A percentile compares a stretch with the other conserved stretches of the same genome.
phyloP scores from a whole-genome alignment of 2,797 vertebrate genomes.

The Iguana delicatissima region DNA sequence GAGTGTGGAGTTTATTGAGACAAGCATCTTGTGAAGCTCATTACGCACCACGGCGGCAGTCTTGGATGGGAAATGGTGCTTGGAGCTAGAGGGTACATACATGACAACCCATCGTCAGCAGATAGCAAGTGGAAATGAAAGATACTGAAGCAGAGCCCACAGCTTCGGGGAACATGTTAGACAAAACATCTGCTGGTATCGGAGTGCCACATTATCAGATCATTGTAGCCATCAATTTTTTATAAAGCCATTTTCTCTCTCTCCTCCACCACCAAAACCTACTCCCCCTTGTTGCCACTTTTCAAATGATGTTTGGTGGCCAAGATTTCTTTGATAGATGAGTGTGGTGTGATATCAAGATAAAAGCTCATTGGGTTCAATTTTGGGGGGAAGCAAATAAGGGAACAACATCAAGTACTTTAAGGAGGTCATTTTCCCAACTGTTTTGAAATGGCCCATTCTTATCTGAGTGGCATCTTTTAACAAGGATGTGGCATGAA shows the following conservation, averaged over 20 bases:
- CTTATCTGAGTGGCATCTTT: background rate
- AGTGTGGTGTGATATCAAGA: conserved; percentile 72
- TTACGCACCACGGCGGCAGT: conserved; percentile 78
- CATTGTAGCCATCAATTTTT: conserved; percentile 89
- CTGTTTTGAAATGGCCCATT: conserved; percentile 50
- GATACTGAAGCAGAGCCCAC: conserved; percentile 91
- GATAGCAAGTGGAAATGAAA: conserved; percentile 95
- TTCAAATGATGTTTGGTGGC: conserved; percentile 84
- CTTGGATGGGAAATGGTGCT: conserved; percentile 84
- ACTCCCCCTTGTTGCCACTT: conserved; percentile 75
- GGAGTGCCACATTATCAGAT: conserved; percentile 88
- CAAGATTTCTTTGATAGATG: conserved; percentile 63
- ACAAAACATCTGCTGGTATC: conserved; percentile 92
- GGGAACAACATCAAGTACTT: background rate
- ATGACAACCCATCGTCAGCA: conserved; percentile 89
- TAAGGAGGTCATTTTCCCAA: conserved; percentile 53
- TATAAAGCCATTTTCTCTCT: conserved; percentile 80
- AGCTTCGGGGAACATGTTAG: conserved; percentile 92
- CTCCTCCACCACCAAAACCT: background rate
- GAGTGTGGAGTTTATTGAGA: conserved; percentile 86
- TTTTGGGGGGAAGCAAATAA: conserved; percentile 52
- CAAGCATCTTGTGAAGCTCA: conserved; percentile 88
- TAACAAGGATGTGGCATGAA: background rate
- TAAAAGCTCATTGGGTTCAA: conserved; percentile 73
- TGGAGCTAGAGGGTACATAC: conserved; percentile 88